Conservation (phyloP, 2,888 invertebrate species). For the Ophonus ardosiacus region DNA sequence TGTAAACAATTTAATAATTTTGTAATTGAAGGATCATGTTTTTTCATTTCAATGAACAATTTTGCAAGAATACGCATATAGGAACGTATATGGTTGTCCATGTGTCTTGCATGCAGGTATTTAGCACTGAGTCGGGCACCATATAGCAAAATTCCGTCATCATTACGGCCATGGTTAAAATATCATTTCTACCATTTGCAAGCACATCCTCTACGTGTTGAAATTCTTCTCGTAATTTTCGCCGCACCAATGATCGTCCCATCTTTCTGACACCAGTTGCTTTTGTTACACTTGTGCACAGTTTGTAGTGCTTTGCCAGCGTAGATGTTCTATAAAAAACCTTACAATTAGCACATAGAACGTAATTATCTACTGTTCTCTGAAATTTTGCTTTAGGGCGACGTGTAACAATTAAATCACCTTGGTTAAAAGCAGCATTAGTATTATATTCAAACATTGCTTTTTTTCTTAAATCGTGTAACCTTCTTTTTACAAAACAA, state of each 20-base stretch:
- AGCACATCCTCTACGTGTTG: not conserved
- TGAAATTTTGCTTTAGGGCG: not conserved
- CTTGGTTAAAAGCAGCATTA: conserved; percentile 7
- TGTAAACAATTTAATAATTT: conserved; percentile 6
- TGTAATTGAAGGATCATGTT: not conserved
- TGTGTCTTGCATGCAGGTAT: conserved; percentile 3
- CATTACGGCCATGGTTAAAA: not conserved
- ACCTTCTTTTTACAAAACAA: not conserved
- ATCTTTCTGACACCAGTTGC: not conserved
- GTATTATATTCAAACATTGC: not conserved
- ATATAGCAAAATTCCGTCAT: not conserved
- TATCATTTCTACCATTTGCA: not conserved
- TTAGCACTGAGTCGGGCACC: conserved; percentile 2
- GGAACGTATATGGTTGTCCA: conserved; percentile 14
- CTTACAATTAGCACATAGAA: not conserved
- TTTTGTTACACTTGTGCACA: not conserved
- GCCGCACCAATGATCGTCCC: not conserved
- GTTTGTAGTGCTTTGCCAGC: not conserved
- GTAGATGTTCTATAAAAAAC: not conserved
- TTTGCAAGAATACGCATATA: not conserved
- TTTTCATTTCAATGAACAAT: not conserved
- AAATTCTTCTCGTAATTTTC: not conserved
- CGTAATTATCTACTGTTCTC: not conserved
- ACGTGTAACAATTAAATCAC: not conserved
- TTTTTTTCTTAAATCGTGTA: not conserved